These are phyloP conservation scores for Nasonia oneida DNA, from an alignment of 2,888 invertebrate species.

Conservation along the genomic window DNA sequence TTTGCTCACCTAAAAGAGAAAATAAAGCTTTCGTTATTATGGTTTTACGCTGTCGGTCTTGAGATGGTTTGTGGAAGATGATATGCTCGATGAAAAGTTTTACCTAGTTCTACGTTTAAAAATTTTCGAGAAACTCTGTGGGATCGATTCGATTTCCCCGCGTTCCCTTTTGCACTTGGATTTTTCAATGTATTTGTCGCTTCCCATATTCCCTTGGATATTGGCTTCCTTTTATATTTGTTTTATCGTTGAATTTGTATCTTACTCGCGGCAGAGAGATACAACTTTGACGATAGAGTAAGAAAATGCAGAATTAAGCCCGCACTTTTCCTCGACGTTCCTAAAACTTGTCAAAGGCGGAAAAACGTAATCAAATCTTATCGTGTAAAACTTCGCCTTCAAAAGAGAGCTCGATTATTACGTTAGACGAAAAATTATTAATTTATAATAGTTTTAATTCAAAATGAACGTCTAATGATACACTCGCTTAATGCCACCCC, in stretches of 20 bases:
- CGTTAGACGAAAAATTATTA: background rate
- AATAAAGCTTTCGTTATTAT: background rate
- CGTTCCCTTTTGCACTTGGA: background rate
- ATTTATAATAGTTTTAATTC: background rate
- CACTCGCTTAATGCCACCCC: background rate
- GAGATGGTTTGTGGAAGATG: too few relatives aligned
- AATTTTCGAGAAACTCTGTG: background rate
- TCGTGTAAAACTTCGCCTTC: too few relatives aligned
- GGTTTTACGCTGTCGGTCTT: background rate
- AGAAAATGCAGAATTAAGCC: background rate
- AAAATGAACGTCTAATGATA: background rate
- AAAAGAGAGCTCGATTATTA: too few relatives aligned
- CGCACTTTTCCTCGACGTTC: background rate
- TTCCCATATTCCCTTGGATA: conserved; percentile 16
- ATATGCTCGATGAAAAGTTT: too few relatives aligned
- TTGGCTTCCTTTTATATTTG: background rate
- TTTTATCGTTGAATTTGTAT: conserved; percentile 17
- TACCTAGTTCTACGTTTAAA: too few relatives aligned
- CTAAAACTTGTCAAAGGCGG: background rate
- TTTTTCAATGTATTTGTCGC: conserved; percentile 13
- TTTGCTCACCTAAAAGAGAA: background rate
- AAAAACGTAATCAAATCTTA: background rate
- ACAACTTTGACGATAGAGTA: background rate
- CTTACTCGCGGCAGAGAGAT: background rate
- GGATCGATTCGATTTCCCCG: background rate